Percentiles rank a stretch among this genome's conserved stretches.
phyloP scores from a whole-genome alignment of 2,113 vertebrate species.

The Austrofundulus limnaeus region DNA sequence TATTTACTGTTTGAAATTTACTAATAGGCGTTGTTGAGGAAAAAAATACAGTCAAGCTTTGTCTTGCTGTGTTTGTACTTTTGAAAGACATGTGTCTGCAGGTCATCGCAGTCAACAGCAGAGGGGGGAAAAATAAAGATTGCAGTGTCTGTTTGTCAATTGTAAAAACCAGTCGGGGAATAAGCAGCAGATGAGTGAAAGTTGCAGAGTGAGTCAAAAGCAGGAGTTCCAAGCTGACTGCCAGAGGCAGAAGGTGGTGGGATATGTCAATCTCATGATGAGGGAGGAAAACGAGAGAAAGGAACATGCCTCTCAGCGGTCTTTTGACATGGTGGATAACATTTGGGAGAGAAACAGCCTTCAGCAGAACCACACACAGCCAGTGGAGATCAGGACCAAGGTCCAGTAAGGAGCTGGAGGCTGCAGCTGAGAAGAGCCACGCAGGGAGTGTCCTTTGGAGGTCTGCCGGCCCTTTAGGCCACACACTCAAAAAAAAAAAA shows the following conservation, averaged over 20 bases:
- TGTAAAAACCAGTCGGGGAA: slow-evolving; percentile 64
- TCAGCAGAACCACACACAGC: slow-evolving; percentile 76
- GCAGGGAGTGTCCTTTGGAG: slow-evolving; percentile 73
- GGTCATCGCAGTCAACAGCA: slow-evolving; percentile 46
- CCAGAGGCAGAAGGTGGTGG: slow-evolving; percentile 64
- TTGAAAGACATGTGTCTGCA: slow-evolving; percentile 50
- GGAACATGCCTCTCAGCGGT: slow-evolving; percentile 64
- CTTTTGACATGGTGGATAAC: slow-evolving; percentile 56
- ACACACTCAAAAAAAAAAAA: slow-evolving; percentile 41
- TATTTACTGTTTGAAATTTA: slow-evolving; percentile 40
- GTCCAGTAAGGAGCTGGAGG: slow-evolving; percentile 57
- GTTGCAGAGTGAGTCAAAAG: slow-evolving; percentile 66
- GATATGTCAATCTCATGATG: slow-evolving; percentile 70
- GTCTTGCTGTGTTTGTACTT: slow-evolving; percentile 38
- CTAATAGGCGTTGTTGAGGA: slow-evolving; percentile 17
- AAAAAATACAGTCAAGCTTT: slow-evolving; percentile 21
- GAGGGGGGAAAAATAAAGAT: slow-evolving; percentile 65
- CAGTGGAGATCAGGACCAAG: slow-evolving; percentile 54
- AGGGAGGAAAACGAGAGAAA: slow-evolving; percentile 49
- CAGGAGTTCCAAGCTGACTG: slow-evolving; percentile 58
- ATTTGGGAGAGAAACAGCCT: slow-evolving; percentile 62
- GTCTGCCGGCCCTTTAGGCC: slow-evolving; percentile 71
- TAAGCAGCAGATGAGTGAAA: slow-evolving; percentile 53
- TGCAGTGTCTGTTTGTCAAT: slow-evolving; percentile 69
- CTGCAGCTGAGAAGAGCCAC: slow-evolving; percentile 64